A percentile compares a stretch with the other conserved stretches of the same genome.
Conservation (phyloP, 2,113 vertebrate genomes). For the Globicephala melas region DNA sequence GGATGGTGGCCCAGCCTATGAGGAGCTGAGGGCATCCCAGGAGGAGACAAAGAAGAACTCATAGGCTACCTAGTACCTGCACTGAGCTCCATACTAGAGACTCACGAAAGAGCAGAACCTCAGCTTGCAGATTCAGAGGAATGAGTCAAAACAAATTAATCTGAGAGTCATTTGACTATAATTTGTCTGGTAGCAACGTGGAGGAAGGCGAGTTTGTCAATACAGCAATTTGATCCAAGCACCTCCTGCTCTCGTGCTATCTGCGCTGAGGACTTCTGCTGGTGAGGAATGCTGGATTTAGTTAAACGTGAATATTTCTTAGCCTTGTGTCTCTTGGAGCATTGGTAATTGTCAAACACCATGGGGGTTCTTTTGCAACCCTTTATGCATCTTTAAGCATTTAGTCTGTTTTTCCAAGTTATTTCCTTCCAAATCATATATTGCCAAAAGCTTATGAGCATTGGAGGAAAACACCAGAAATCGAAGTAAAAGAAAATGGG, state of each 20-base stretch:
- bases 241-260: not conserved
- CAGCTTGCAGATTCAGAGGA: not conserved
- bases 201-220: not conserved
- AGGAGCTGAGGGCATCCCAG: not conserved
- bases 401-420: not conserved
- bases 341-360: not conserved
- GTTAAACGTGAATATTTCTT: not conserved
- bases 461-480: not conserved
- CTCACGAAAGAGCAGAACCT: not conserved
- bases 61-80: not conserved
- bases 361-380: not conserved
- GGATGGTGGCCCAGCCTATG: not conserved
- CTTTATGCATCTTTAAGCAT: conserved; percentile 13
- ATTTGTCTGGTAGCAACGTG: not conserved
- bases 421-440: not conserved
- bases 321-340: not conserved
- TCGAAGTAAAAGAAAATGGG: not conserved
- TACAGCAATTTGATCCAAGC: not conserved
- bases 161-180: not conserved
- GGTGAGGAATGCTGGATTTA: not conserved
- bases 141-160: not conserved
- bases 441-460: not conserved
- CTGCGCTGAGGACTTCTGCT: not conserved
- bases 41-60: not conserved
- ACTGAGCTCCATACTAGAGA: not conserved